Evolutionary conservation across 2,888 invertebrate genomes (phyloP).

Genomic region (Hirtodrosophila confusa): DNA sequence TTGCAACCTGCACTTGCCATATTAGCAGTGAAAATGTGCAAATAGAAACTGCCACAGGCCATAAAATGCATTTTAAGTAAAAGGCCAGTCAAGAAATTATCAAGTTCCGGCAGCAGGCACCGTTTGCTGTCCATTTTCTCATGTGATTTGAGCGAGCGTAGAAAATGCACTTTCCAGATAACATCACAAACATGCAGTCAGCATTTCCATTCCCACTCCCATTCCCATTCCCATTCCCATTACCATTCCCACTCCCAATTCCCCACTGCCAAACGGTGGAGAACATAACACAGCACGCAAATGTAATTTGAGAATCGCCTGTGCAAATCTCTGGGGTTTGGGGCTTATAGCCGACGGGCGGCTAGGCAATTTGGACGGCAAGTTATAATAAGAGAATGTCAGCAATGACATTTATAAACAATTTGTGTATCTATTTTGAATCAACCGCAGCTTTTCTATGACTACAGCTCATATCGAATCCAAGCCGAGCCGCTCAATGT

Average conservation of each 20-base stretch:
- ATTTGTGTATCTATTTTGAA: conserved; percentile 26
- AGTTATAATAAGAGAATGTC: conserved; percentile 32
- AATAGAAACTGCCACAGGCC: conserved; percentile 61
- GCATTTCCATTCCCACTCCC: background rate
- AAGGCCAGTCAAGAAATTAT: conserved; percentile 54
- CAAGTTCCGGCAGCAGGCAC: conserved; percentile 64
- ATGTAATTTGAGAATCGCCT: conserved; percentile 34
- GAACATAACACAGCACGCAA: conserved; percentile 44
- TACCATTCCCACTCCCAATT: conserved; percentile 7
- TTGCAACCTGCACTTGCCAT: conserved; percentile 26
- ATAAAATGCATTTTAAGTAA: conserved; percentile 54
- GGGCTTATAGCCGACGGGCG: background rate
- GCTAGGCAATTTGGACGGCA: conserved; percentile 37
- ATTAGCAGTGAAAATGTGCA: conserved; percentile 62
- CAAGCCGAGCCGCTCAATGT: conserved; percentile 45
- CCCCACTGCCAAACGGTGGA: background rate
- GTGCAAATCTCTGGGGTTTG: conserved; percentile 3
- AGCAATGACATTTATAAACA: conserved; percentile 14
- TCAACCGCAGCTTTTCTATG: conserved; percentile 12
- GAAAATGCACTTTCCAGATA: conserved; percentile 58
- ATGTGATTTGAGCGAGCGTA: conserved; percentile 10
- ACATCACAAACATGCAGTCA: conserved; percentile 26
- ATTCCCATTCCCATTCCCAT: background rate
- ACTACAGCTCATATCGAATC: conserved; percentile 15
- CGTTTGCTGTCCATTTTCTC: conserved; percentile 45